phyloP scores from a whole-genome alignment of 2,797 vertebrate genomes.

The Gymnopithys bicolor region DNA sequence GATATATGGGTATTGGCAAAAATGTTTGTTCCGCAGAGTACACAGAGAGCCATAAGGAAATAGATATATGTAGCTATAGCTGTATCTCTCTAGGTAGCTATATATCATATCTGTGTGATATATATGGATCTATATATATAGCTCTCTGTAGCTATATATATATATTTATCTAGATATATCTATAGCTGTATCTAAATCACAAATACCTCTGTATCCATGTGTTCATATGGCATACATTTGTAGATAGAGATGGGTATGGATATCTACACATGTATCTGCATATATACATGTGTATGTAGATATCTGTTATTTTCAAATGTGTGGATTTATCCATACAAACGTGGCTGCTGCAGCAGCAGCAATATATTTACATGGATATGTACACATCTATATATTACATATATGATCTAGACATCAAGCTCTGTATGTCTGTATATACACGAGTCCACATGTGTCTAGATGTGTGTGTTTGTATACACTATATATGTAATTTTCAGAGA shows the following conservation, averaged over 20 bases:
- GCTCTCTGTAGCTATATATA: not conserved
- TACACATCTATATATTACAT: not conserved
- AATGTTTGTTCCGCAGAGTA: not conserved
- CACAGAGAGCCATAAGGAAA: not conserved
- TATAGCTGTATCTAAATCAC: not conserved
- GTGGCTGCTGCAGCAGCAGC: not conserved
- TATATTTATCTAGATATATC: not conserved
- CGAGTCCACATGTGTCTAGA: too few relatives aligned
- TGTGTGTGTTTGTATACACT: not conserved
- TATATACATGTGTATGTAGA: not conserved
- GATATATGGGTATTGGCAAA: not conserved
- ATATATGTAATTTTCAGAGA: not conserved
- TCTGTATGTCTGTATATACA: not conserved
- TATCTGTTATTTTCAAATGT: not conserved
- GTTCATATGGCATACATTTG: not conserved
- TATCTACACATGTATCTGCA: not conserved
- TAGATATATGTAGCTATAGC: not conserved
- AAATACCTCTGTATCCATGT: not conserved
- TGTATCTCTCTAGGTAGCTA: not conserved
- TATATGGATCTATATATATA: not conserved
- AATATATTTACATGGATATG: not conserved
- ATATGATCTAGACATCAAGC: not conserved
- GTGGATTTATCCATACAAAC: not conserved
- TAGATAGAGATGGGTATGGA: not conserved
- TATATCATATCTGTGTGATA: not conserved